A percentile compares a stretch with the other conserved stretches of the same genome.
These are phyloP conservation scores for Anguilla pacifica DNA, from an alignment of 2,797 vertebrate genomes.

Conservation along the genomic window DNA sequence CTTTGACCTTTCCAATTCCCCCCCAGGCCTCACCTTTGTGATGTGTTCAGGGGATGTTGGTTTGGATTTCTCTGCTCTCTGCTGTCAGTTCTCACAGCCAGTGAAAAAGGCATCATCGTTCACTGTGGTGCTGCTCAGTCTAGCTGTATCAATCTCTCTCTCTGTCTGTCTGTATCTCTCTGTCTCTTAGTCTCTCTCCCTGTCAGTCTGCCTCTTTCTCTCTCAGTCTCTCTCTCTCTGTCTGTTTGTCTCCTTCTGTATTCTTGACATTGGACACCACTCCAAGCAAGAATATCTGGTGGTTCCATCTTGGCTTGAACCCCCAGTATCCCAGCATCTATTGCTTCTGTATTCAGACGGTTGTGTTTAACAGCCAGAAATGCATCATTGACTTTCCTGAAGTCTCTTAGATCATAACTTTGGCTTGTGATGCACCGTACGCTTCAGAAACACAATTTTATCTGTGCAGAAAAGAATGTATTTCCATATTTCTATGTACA, in stretches of 20 bases:
- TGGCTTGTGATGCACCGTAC: background rate
- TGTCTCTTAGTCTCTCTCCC: background rate
- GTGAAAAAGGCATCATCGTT: background rate
- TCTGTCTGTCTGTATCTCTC: too few species aligned
- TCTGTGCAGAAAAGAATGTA: background rate
- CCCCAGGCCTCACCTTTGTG: background rate
- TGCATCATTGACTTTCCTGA: background rate
- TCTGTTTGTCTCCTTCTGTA: background rate
- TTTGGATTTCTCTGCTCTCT: background rate
- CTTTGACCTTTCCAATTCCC: background rate
- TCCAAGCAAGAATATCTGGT: background rate
- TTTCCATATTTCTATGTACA: background rate
- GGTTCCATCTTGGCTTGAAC: background rate
- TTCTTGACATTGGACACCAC: constrained; percentile 24
- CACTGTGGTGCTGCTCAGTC: background rate
- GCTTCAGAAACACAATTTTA: background rate
- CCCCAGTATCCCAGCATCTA: constrained; percentile 7
- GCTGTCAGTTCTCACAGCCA: background rate
- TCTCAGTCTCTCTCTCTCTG: constrained; percentile 9
- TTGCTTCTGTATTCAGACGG: background rate
- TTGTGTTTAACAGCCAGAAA: background rate
- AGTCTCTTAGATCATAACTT: constrained; percentile 20
- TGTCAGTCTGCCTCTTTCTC: too few species aligned
- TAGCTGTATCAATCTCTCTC: too few species aligned
- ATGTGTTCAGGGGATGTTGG: background rate